A percentile compares a stretch with the other conserved stretches of the same genome.
These are phyloP conservation scores for Disparrhopalites patrizii DNA, from an alignment of 2,888 invertebrate genomes.

Conservation along the genomic window DNA sequence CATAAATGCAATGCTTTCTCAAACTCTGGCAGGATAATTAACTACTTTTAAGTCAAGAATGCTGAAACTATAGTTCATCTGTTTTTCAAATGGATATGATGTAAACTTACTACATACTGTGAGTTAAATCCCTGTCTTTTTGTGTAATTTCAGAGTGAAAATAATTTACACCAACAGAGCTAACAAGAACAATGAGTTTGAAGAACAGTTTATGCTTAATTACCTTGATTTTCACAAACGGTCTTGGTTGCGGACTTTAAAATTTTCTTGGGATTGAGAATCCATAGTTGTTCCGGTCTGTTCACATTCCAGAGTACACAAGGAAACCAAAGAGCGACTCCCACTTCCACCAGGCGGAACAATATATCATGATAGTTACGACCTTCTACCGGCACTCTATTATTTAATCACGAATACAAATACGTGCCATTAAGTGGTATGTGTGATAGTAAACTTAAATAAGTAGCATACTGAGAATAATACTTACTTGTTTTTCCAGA, in stretches of 20 bases:
- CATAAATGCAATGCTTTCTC: too few relatives aligned
- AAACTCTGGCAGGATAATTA: too few relatives aligned
- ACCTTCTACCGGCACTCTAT: constrained; percentile 78
- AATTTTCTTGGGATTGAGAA: constrained; percentile 83
- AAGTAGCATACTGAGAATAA: not conserved
- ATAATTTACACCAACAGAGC: too few relatives aligned
- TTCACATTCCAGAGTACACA: constrained; percentile 95
- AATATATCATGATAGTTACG: constrained; percentile 90
- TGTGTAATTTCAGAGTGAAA: too few relatives aligned
- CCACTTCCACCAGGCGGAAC: constrained; percentile 86
- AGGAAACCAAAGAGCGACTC: constrained; percentile 91
- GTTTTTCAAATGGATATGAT: too few relatives aligned
- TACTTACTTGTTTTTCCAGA: constrained; percentile 86
- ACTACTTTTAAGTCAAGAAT: too few relatives aligned
- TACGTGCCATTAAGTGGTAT: not conserved
- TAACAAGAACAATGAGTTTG: too few relatives aligned
- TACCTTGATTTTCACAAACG: constrained; percentile 20
- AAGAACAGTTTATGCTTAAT: too few relatives aligned
- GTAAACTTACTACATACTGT: too few relatives aligned
- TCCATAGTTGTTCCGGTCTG: constrained; percentile 83
- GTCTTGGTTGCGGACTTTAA: constrained; percentile 52
- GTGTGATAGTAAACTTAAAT: not conserved
- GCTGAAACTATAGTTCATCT: too few relatives aligned
- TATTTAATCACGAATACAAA: constrained; percentile 27
- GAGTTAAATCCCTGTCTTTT: too few relatives aligned